A percentile compares a stretch with the other conserved stretches of the same genome.
These are phyloP conservation scores for Drosophila mimetica DNA, from an alignment of 2,888 invertebrate species.

Conservation along the genomic window DNA sequence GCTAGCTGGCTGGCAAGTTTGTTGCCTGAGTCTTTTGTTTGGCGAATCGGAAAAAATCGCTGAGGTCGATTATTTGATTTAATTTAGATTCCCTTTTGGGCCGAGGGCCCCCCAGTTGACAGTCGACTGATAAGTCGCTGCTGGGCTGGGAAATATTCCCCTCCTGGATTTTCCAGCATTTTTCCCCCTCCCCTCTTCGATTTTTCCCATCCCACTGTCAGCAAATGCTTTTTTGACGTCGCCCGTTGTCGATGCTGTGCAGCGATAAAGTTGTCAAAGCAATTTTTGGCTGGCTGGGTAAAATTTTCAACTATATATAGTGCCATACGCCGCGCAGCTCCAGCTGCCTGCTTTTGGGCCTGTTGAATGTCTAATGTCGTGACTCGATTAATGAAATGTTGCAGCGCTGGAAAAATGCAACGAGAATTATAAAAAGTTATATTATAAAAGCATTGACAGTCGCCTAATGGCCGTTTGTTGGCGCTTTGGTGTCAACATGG, in stretches of 20 bases:
- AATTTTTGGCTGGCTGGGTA: conserved; percentile 71
- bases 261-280: conserved; percentile 77
- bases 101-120: conserved; percentile 58
- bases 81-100: conserved; percentile 71
- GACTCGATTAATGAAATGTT: conserved; percentile 78
- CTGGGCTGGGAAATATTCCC: conserved; percentile 51
- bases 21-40: conserved; percentile 73
- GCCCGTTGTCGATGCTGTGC: conserved; percentile 71
- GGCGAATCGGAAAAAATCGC: conserved; percentile 49
- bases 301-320: conserved; percentile 59
- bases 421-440: conserved; percentile 76
- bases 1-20: conserved; percentile 50
- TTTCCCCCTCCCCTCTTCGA: conserved; percentile 7
- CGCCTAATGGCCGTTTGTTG: conserved; percentile 74
- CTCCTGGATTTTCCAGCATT: conserved; percentile 13
- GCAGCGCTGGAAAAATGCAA: conserved; percentile 68
- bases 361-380: conserved; percentile 79
- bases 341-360: conserved; percentile 55
- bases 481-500: conserved; percentile 54
- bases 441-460: conserved; percentile 75
- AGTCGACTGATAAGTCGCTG: conserved; percentile 60
- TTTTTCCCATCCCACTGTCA: conserved; percentile 27
- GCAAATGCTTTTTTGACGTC: conserved; percentile 44
- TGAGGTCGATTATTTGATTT: conserved; percentile 72
- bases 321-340: conserved; percentile 17